Evolutionary conservation across 2,888 invertebrate genomes (phyloP).

Genomic region (Eledona agricola): DNA sequence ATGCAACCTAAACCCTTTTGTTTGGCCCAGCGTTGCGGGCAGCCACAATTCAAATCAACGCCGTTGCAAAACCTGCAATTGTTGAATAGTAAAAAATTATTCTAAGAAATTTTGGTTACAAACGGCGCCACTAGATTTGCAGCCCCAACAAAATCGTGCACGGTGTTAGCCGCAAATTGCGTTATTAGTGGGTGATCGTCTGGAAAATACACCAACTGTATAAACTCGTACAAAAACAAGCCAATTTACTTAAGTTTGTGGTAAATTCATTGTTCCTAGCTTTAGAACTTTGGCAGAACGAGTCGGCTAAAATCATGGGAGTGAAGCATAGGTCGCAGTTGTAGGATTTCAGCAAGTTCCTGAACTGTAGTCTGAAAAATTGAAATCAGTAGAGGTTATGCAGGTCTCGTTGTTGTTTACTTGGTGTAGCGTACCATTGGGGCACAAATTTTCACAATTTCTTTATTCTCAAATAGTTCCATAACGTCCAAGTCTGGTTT

Average conservation of each 20-base stretch:
- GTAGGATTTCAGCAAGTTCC: conserved; percentile 79
- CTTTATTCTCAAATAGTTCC: conserved; percentile 72
- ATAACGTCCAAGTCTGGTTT: conserved; percentile 54
- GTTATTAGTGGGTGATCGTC: conserved; percentile 88
- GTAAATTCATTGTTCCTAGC: conserved; percentile 86
- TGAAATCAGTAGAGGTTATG: conserved; percentile 20
- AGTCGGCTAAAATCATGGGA: conserved; percentile 96
- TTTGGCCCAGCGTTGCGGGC: conserved; percentile 96
- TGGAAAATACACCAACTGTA: conserved; percentile 49
- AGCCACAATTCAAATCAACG: conserved; percentile 96
- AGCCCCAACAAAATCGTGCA: conserved; percentile 84
- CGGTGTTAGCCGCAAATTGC: conserved; percentile 93
- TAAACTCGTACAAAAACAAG: conserved; percentile 4
- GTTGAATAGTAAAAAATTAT: conserved; percentile 12
- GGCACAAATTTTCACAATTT: conserved; percentile 82
- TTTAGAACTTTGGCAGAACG: conserved; percentile 87
- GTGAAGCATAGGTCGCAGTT: conserved; percentile 91
- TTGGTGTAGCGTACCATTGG: conserved; percentile 97
- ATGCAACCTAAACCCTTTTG: conserved; percentile 89
- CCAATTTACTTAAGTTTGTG: conserved; percentile 66
- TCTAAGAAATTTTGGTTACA: conserved; percentile 50
- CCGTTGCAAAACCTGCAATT: conserved; percentile 80
- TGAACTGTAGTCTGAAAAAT: conserved; percentile 76
- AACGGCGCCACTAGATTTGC: conserved; percentile 83
- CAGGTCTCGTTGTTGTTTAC: conserved; percentile 58